phyloP scores from a whole-genome alignment of 2,113 vertebrate genomes.

The Onychostruthus taczanowskii region DNA sequence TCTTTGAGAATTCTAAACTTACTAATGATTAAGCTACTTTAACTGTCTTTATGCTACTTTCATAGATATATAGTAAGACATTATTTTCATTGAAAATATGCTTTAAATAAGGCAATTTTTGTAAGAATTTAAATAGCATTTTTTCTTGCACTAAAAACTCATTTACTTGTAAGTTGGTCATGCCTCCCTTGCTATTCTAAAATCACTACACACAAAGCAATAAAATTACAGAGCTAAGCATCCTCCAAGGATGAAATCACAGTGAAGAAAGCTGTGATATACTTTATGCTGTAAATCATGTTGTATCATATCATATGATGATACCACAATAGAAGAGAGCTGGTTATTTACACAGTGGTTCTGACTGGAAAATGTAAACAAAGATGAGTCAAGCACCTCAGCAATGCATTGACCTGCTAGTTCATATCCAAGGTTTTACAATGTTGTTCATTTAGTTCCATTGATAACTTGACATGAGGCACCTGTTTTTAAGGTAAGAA shows the following conservation, averaged over 20 bases:
- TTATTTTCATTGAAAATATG: slow-evolving; percentile 61
- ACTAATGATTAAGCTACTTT: not conserved
- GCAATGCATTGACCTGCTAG: slow-evolving; percentile 38
- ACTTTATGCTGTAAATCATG: slow-evolving; percentile 18
- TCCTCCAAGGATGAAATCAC: slow-evolving; percentile 61
- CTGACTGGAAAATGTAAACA: slow-evolving; percentile 69
- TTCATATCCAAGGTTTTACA: not conserved
- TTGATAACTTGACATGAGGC: slow-evolving; percentile 25
- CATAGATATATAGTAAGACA: slow-evolving; percentile 36
- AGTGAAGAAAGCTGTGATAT: slow-evolving; percentile 62
- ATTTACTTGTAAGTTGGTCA: not conserved
- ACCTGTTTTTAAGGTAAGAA: slow-evolving; percentile 47
- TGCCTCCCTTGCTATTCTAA: not conserved
- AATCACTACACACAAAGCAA: slow-evolving; percentile 46
- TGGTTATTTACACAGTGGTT: slow-evolving; percentile 65
- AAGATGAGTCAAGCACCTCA: slow-evolving; percentile 50
- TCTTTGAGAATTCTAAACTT: slow-evolving; percentile 6
- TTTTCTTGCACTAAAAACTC: slow-evolving; percentile 11
- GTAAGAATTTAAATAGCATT: slow-evolving; percentile 2
- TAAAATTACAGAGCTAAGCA: slow-evolving; percentile 42
- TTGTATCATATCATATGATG: slow-evolving; percentile 29
- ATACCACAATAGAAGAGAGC: slow-evolving; percentile 35
- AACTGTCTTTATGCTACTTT: slow-evolving; percentile 28
- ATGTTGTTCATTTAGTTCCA: not conserved
- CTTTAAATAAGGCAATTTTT: slow-evolving; percentile 63